A percentile compares a stretch with the other conserved stretches of the same genome.
Evolutionary conservation across 2,797 vertebrate species (phyloP).

Genomic region (Poecile montanus): DNA sequence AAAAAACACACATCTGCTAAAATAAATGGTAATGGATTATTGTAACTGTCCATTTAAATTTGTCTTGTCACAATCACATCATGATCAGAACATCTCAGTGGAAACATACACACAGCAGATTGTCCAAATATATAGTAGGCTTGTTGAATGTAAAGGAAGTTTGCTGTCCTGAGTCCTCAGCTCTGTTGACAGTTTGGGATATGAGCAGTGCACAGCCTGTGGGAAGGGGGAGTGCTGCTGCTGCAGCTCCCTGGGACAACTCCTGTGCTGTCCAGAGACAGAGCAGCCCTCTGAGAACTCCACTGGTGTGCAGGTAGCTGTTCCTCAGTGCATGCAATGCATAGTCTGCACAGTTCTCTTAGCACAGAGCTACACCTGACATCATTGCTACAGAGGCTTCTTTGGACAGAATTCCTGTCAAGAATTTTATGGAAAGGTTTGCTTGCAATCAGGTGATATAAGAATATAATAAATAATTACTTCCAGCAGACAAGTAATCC

Average conservation of each 20-base stretch:
- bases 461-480: background rate
- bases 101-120: background rate
- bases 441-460: background rate
- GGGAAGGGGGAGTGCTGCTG: background rate
- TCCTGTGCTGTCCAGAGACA: background rate
- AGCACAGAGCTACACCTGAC: background rate
- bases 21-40: background rate
- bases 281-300: background rate
- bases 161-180: background rate
- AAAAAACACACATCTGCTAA: background rate
- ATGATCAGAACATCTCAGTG: background rate
- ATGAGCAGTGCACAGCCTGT: background rate
- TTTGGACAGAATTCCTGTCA: background rate
- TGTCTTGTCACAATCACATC: background rate
- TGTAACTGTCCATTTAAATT: background rate
- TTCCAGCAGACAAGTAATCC: background rate
- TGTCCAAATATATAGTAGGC: background rate
- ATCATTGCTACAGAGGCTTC: background rate
- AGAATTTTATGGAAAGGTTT: background rate
- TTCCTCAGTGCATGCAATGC: background rate
- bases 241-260: background rate
- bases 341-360: background rate
- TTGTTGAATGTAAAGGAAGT: background rate
- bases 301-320: accelerated
- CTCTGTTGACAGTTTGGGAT: background rate